phyloP scores from a whole-genome alignment of 92 coral and sea anemone genomes.

The Chrysogorgia sp. region DNA sequence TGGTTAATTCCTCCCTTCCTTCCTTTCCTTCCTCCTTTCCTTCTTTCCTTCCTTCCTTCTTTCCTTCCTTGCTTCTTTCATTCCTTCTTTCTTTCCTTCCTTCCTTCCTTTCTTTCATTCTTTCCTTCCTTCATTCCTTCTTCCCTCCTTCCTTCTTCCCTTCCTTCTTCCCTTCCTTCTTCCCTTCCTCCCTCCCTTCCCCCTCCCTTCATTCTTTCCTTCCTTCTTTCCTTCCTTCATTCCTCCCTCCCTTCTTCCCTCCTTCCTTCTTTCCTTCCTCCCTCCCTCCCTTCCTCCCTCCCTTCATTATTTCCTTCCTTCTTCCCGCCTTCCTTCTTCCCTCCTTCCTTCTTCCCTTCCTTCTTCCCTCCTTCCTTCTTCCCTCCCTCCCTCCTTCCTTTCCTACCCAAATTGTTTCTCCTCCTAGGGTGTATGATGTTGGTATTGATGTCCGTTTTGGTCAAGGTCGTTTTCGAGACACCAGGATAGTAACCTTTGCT shows the following conservation, averaged over 20 bases:
- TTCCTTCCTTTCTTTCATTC: no score
- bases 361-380: not conserved
- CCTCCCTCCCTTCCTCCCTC: not conserved
- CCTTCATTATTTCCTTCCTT: no score
- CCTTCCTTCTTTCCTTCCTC: not conserved
- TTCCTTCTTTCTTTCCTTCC: no score
- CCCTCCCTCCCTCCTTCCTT: not conserved
- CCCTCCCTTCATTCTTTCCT: not conserved
- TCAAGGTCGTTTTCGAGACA: constrained; percentile 87
- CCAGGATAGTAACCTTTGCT: constrained; percentile 91
- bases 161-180: no score
- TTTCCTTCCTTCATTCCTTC: no score
- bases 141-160: no score
- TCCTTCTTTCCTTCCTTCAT: not conserved
- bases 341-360: not conserved
- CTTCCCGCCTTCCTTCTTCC: not conserved
- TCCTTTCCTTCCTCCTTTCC: not conserved
- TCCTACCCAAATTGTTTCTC: not conserved
- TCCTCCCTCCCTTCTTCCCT: not conserved
- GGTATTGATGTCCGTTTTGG: constrained; percentile 98
- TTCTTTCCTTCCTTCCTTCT: not conserved
- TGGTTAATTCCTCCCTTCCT: not conserved
- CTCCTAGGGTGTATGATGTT: constrained; percentile 89
- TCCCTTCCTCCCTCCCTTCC: not conserved
- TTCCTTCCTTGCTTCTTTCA: not conserved